Evolutionary conservation across 2,797 vertebrate species (phyloP).

Genomic region (Dipus sagitta): DNA sequence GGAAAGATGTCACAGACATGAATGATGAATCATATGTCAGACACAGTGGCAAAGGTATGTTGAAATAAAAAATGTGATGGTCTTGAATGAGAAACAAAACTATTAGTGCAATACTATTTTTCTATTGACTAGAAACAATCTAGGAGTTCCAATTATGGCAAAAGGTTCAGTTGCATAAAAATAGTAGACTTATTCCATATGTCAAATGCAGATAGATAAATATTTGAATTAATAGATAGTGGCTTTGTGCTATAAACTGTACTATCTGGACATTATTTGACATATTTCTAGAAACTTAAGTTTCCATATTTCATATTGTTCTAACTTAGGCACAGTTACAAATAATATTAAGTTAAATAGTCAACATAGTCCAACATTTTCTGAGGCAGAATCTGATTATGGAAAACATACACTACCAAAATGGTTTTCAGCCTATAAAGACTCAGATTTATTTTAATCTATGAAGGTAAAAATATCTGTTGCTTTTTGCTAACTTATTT

Average conservation of each 20-base stretch:
- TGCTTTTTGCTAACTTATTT: background rate
- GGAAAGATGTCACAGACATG: slow-evolving; percentile 88
- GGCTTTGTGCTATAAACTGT: background rate
- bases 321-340: background rate
- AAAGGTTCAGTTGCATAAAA: slow-evolving; percentile 48
- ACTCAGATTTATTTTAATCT: background rate
- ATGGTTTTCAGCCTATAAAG: slow-evolving; percentile 31
- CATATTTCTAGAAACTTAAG: slow-evolving; percentile 1
- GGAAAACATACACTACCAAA: slow-evolving; percentile 17
- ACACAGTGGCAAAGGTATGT: slow-evolving; percentile 79
- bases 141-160: background rate
- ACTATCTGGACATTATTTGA: slow-evolving; percentile 41
- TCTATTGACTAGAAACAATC: background rate
- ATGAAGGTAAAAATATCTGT: background rate
- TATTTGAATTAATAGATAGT: background rate
- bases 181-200: background rate
- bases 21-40: slow-evolving; percentile 87
- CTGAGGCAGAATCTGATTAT: background rate
- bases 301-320: slow-evolving; percentile 31
- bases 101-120: slow-evolving; percentile 58
- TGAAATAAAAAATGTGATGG: slow-evolving; percentile 80
- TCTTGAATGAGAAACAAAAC: slow-evolving; percentile 59
- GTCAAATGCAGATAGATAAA: background rate
- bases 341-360: slow-evolving; percentile 48
- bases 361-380: background rate